These are phyloP conservation scores for Colletes gigas DNA, from an alignment of 1,140 invertebrate species.

Conservation along the genomic window DNA sequence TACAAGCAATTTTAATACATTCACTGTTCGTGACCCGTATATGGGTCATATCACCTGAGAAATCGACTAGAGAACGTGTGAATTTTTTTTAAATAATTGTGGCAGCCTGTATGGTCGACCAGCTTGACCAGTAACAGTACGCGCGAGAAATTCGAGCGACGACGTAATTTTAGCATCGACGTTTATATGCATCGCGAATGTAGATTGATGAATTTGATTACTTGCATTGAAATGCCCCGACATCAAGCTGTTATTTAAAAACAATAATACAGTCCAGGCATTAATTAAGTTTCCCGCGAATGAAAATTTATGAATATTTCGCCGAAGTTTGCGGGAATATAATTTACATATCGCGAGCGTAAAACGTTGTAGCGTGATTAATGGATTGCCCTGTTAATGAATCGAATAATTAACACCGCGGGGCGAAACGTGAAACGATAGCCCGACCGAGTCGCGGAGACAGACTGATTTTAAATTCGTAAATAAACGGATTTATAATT, in stretches of 20 bases:
- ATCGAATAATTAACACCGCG: neutral
- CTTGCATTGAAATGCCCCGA: too few species aligned
- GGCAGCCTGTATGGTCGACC: too few species aligned
- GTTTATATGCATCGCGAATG: too few species aligned
- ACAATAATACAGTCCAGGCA: neutral
- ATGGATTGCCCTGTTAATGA: conserved; percentile 1
- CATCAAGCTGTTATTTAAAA: neutral
- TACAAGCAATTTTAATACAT: too few species aligned
- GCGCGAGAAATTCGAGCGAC: too few species aligned
- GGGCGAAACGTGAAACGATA: neutral
- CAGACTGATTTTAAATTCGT: neutral
- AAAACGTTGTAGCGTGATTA: neutral
- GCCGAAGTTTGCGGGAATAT: neutral
- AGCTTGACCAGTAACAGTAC: too few species aligned
- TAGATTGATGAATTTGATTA: neutral
- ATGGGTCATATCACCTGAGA: too few species aligned
- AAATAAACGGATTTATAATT: neutral
- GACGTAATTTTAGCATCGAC: too few species aligned
- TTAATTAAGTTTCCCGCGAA: neutral
- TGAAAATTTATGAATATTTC: neutral
- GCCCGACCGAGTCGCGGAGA: neutral
- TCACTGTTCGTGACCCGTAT: too few species aligned
- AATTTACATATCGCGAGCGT: conserved; percentile 13
- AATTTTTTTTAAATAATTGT: too few species aligned
- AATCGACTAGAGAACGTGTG: too few species aligned